Conservation (phyloP, 2,888 invertebrate species). For the Agrotis puta region DNA sequence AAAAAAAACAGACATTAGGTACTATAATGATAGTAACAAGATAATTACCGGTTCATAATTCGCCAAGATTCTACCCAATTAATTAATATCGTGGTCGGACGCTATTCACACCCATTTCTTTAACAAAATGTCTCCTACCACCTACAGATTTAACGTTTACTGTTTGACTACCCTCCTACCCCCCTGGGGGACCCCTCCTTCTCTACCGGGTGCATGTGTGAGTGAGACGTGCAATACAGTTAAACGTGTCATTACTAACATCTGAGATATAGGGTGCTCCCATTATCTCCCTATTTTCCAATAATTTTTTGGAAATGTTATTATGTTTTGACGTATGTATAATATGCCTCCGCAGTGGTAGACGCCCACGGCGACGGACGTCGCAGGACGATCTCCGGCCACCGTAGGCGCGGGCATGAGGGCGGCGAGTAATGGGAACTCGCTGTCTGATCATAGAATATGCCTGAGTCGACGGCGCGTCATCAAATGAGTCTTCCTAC, state of each 20-base stretch:
- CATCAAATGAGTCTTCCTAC: no score
- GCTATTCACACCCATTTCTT: constrained; percentile 27
- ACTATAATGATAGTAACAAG: not conserved
- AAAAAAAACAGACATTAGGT: no score
- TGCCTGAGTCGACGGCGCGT: no score
- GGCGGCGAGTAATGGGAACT: no score
- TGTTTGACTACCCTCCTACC: constrained; percentile 14
- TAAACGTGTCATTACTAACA: constrained; percentile 81
- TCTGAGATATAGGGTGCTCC: constrained; percentile 66
- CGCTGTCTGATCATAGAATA: no score
- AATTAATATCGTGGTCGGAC: constrained; percentile 29
- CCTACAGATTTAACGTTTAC: constrained; percentile 8
- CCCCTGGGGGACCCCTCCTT: constrained; percentile 1
- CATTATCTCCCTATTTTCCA: no score
- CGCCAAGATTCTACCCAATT: constrained; percentile 32
- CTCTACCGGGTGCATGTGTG: constrained; percentile 23
- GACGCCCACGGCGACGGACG: no score
- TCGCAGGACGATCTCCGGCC: no score
- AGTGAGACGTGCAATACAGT: constrained; percentile 67
- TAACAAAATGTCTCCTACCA: constrained; percentile 31
- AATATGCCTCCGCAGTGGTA: no score
- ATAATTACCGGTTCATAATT: constrained; percentile 14
- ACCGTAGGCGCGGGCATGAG: no score
- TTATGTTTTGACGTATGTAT: not conserved
- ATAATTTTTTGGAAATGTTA: not conserved